A percentile compares a stretch with the other conserved stretches of the same genome.
Conservation (phyloP, 1,140 invertebrate genomes). For the Papilio polytes region DNA sequence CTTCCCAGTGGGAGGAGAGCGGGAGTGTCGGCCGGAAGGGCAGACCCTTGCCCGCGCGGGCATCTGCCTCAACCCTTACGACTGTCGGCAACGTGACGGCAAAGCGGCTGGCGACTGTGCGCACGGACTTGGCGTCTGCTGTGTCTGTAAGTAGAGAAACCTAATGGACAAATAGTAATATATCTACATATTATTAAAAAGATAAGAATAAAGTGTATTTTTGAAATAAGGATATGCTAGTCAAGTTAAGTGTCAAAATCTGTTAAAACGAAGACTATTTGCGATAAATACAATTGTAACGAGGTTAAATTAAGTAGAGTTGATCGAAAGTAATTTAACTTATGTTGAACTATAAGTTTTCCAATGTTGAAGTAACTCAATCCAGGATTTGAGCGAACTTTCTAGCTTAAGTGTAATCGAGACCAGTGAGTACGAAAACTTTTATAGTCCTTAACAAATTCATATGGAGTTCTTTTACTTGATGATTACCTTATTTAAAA, state of each 20-base stretch:
- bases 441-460: not conserved
- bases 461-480: not conserved
- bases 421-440: not conserved
- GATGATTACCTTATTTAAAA: not conserved
- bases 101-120: slow-evolving; percentile 91
- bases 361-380: slow-evolving; percentile 19
- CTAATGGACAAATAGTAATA: too few relatives aligned
- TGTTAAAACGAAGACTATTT: not conserved
- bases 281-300: not conserved
- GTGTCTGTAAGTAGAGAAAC: slow-evolving; percentile 89
- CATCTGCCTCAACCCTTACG: slow-evolving; percentile 92
- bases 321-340: slow-evolving; percentile 21
- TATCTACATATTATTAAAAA: too few relatives aligned
- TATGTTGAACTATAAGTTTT: slow-evolving; percentile 9
- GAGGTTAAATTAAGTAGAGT: not conserved
- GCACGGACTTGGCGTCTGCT: slow-evolving; percentile 94
- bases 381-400: slow-evolving; percentile 14
- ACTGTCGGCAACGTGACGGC: slow-evolving; percentile 91
- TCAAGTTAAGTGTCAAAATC: not conserved
- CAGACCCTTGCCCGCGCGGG: slow-evolving; percentile 86
- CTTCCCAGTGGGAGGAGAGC: slow-evolving; percentile 91
- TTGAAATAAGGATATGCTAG: not conserved
- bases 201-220: not conserved
- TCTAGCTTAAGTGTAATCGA: slow-evolving; percentile 11
- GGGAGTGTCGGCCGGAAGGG: slow-evolving; percentile 89